Evolutionary conservation across 2,797 vertebrate species (phyloP), one percentile per base, ranked within the genome.

Genomic region (Semotilus atromaculatus): DNA sequence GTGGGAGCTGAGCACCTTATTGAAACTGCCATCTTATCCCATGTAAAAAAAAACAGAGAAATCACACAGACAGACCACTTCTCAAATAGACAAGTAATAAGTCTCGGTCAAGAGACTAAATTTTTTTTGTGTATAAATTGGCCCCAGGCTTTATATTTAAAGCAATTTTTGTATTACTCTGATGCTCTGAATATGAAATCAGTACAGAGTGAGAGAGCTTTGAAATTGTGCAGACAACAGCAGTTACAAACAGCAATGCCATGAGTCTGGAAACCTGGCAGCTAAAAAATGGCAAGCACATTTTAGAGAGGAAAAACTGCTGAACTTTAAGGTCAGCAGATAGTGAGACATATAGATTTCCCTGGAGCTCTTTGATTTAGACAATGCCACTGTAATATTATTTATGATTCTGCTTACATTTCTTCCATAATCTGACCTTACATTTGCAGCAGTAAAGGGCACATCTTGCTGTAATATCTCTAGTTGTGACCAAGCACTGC

Each of bases 11-110:
- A 92, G 91, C 90, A 90, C 92, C 92, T 94, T 94, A 94, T 91
- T 93, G 92, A 93, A 95, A 94, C 92, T 91, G 91, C 89, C 91
- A 91, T 92, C 92, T 94, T 93, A 95, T 93, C 93, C 75, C 13
- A 19, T 51, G 18, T 19, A 19, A 1, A 51, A 45, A 40, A 13
- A 13, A 76, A n/a, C n/a, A 72, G 62, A 91, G 93, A 92, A 92
- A 94, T 94, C 90, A 67, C 89, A 85, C 26, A 87, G 91, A 85
- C 75, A 91, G 92, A 88, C 90, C 81, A 85, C 92, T 92, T 92
- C 90, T 88, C 91, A 93, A 93, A 94, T 91, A 91, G 88, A 93
- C 88, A 80, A 85, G 90, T 92, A 93, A 94, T 93, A 93, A 92
- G 92, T 93, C 90, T 90, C 83, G 86, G 93, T 92, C 92, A 92